A percentile compares a stretch with the other conserved stretches of the same genome.
Conservation (phyloP, 2,797 vertebrate genomes). For the Pipistrellus pygmaeus region DNA sequence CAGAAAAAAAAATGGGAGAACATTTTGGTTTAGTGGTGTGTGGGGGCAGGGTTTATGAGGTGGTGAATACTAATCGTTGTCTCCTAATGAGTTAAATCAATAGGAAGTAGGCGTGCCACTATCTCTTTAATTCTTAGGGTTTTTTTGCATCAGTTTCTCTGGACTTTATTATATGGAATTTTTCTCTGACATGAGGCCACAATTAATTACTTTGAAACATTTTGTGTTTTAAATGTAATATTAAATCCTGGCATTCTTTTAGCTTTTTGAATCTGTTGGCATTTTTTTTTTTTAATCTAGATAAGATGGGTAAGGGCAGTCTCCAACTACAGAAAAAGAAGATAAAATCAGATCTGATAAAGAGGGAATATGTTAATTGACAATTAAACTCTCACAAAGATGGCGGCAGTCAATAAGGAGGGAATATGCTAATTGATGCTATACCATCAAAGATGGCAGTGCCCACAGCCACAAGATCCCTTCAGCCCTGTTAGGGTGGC, state of each 20-base stretch:
- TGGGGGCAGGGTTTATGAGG: neutral
- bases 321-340: neutral
- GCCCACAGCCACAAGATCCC: no score
- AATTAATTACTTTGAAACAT: slow-evolving; percentile 40
- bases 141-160: neutral
- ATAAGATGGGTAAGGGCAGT: neutral
- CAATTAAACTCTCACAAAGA: no score
- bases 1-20: slow-evolving; percentile 64
- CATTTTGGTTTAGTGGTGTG: slow-evolving; percentile 68
- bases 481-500: no score
- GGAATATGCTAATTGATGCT: no score
- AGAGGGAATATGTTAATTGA: no score
- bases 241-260: neutral
- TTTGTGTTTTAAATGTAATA: slow-evolving; percentile 25
- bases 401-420: no score
- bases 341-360: neutral
- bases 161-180: neutral
- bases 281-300: neutral
- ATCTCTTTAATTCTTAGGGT: neutral
- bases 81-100: slow-evolving; percentile 18
- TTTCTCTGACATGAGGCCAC: neutral
- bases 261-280: neutral
- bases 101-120: neutral
- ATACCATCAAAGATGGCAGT: no score
- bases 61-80: neutral